phyloP scores from a whole-genome alignment of 2,888 invertebrate species.

The Cenopis cana region DNA sequence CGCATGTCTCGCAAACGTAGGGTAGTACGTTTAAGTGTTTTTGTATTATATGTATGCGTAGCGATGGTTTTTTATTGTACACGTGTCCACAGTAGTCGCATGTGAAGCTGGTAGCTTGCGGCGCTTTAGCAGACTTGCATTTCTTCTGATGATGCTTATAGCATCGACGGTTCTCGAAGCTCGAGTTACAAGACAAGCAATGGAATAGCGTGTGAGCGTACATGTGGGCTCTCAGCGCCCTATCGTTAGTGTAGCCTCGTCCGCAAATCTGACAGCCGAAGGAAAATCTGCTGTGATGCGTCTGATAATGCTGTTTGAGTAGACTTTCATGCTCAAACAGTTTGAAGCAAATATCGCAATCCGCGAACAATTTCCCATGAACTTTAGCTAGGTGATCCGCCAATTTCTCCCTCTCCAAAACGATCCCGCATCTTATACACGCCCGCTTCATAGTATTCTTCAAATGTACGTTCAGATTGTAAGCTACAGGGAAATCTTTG shows the following conservation, averaged over 20 bases:
- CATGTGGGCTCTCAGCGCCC: constrained; percentile 66
- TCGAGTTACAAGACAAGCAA: constrained; percentile 62
- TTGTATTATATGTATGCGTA: constrained; percentile 71
- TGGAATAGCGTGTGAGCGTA: constrained; percentile 67
- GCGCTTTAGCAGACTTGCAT: constrained; percentile 52
- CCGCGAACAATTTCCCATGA: constrained; percentile 53
- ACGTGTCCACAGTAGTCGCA: constrained; percentile 69
- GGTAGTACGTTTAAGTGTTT: constrained; percentile 73
- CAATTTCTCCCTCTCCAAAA: constrained; percentile 59
- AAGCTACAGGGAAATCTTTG: constrained; percentile 56
- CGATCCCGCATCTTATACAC: constrained; percentile 60
- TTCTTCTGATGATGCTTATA: constrained; percentile 62
- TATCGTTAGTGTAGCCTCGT: constrained; percentile 58
- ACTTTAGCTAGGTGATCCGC: constrained; percentile 56
- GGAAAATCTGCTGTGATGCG: constrained; percentile 52
- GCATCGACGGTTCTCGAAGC: constrained; percentile 70
- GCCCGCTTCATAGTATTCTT: constrained; percentile 59
- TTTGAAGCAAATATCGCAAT: constrained; percentile 62
- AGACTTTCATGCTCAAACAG: constrained; percentile 54
- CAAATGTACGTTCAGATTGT: constrained; percentile 65
- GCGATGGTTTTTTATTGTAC: constrained; percentile 70
- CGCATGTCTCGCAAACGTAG: constrained; percentile 67
- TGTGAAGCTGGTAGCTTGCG: constrained; percentile 51
- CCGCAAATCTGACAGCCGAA: constrained; percentile 65
- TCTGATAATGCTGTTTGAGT: constrained; percentile 53